phyloP scores from a whole-genome alignment of 1,140 invertebrate genomes.

The Glossosoma conforme region DNA sequence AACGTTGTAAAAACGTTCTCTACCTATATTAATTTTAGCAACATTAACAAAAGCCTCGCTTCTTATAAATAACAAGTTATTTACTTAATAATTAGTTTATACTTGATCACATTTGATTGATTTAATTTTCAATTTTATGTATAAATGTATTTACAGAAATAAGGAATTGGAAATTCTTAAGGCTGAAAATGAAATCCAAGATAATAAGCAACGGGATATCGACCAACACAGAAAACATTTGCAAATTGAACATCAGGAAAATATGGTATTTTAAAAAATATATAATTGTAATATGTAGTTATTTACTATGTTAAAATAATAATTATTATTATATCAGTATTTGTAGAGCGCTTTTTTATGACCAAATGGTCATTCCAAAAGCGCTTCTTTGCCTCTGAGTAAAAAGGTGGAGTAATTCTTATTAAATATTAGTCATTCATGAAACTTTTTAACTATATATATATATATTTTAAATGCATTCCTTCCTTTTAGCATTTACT shows the following conservation, averaged over 20 bases:
- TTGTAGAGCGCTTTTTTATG: too few species aligned
- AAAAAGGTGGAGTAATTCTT: neutral
- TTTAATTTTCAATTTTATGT: neutral
- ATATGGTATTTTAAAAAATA: slow-evolving; percentile 41
- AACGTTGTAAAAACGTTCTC: too few species aligned
- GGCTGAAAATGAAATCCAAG: slow-evolving; percentile 39
- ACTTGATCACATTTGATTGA: slow-evolving; percentile 1
- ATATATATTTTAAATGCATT: slow-evolving; percentile 5
- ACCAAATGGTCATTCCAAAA: too few species aligned
- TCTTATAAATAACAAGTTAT: neutral
- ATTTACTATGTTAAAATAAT: neutral
- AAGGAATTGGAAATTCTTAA: slow-evolving; percentile 44
- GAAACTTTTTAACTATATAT: neutral
- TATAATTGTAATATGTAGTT: too few species aligned
- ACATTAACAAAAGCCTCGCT: neutral
- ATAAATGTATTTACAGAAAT: slow-evolving; percentile 36
- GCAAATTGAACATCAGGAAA: slow-evolving; percentile 51
- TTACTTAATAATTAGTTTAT: slow-evolving; percentile 4
- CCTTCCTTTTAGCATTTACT: slow-evolving; percentile 46
- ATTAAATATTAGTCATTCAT: neutral
- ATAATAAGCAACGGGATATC: slow-evolving; percentile 45
- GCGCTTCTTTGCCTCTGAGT: neutral
- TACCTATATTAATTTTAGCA: neutral
- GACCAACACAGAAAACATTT: slow-evolving; percentile 51
- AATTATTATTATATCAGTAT: neutral